Evolutionary conservation across 2,888 invertebrate species (phyloP).

Genomic region (Rhodophaea formosa): DNA sequence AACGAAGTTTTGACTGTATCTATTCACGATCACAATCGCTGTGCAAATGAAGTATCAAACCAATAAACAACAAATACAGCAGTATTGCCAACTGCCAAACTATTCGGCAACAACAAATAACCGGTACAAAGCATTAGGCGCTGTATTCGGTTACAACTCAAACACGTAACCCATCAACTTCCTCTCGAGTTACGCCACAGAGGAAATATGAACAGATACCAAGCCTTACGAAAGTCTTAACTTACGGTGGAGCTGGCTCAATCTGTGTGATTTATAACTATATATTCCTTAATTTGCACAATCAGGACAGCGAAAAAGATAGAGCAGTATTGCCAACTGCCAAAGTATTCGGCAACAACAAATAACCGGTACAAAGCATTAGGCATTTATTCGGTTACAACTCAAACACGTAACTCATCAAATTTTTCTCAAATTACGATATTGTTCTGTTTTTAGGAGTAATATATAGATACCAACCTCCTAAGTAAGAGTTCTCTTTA

Average conservation of each 20-base stretch:
- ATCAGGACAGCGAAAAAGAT: no score
- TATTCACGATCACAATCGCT: not conserved
- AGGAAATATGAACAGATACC: not conserved
- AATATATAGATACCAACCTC: no score
- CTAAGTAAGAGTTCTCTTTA: no score
- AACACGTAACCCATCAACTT: conserved; percentile 70
- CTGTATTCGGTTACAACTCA: conserved; percentile 68
- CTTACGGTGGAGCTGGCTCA: no score
- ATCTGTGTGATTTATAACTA: no score
- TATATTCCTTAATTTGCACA: no score
- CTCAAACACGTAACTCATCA: conserved; percentile 70
- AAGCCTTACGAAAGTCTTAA: not conserved
- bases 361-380: conserved; percentile 56
- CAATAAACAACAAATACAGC: conserved; percentile 3
- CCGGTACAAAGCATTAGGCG: conserved; percentile 57
- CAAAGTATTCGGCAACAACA: conserved; percentile 49
- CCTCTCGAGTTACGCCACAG: conserved; percentile 59
- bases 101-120: conserved; percentile 53
- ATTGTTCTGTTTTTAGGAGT: no score
- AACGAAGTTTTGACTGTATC: no score
- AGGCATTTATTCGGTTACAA: conserved; percentile 68
- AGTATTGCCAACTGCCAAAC: not conserved
- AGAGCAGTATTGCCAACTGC: not conserved
- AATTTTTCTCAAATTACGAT: conserved; percentile 66
- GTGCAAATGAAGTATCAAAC: not conserved